phyloP scores from a whole-genome alignment of 1,140 invertebrate species.

The Panagrolaimus sp. region DNA sequence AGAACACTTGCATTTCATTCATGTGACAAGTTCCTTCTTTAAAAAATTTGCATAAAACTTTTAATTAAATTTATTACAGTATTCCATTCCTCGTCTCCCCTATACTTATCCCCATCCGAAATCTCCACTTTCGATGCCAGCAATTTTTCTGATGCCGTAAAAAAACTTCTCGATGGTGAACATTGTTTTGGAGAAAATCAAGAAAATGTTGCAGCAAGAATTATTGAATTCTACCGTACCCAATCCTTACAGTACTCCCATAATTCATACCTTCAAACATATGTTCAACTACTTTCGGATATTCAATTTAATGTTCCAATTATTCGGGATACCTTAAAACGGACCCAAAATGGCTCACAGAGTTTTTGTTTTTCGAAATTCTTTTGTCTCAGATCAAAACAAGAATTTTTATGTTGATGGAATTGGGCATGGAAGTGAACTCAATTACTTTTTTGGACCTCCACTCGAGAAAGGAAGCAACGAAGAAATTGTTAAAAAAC shows the following conservation, averaged over 20 bases:
- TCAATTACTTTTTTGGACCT: not conserved
- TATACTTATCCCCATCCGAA: not conserved
- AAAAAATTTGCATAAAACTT: not conserved
- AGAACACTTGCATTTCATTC: not conserved
- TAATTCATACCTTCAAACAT: not conserved
- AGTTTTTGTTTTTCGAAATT: not conserved
- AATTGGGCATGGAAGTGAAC: not conserved
- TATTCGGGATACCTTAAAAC: not conserved
- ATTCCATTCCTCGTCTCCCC: not conserved
- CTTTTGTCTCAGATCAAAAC: not conserved
- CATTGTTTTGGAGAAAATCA: not conserved
- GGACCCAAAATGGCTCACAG: not conserved
- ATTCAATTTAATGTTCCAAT: not conserved
- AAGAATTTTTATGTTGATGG: not conserved
- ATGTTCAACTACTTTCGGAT: conserved; percentile 1
- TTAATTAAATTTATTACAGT: not conserved
- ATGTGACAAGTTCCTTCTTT: not conserved
- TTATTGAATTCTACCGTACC: not conserved
- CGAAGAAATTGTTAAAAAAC: not conserved
- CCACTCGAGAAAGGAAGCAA: not conserved
- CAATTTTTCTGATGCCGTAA: not conserved
- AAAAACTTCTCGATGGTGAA: not conserved
- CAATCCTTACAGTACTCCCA: not conserved
- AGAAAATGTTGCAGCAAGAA: not conserved
- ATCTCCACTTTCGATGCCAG: not conserved